phyloP scores from a whole-genome alignment of 2,113 vertebrate species.

The Cyprinodon brontotheroides region DNA sequence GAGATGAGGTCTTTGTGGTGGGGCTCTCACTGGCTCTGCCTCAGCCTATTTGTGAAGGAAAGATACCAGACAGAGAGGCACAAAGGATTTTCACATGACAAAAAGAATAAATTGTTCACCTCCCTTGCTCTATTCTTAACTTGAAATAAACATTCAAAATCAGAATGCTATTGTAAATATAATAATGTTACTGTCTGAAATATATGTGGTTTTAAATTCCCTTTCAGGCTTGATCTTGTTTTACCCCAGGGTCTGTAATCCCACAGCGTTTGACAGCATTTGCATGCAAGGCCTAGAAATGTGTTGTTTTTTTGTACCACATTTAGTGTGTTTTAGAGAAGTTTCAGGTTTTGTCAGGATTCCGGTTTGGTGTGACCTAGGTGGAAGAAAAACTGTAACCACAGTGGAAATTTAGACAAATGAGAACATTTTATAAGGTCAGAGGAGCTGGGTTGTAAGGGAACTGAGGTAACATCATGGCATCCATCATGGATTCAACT shows the following conservation, averaged over 20 bases:
- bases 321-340: conserved; percentile 52
- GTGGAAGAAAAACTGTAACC: conserved; percentile 57
- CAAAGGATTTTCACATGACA: conserved; percentile 76
- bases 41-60: conserved; percentile 72
- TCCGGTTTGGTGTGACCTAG: conserved; percentile 65
- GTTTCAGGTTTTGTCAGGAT: conserved; percentile 58
- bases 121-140: conserved; percentile 44
- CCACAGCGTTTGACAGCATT: conserved; percentile 53
- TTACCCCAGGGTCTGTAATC: conserved; percentile 54
- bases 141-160: conserved; percentile 21
- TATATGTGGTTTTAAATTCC: conserved; percentile 57
- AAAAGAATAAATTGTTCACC: conserved; percentile 76
- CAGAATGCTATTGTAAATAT: conserved; percentile 55
- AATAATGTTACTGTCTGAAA: conserved; percentile 57
- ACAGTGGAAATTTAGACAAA: conserved; percentile 70
- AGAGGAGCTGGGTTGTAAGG: conserved; percentile 60
- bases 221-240: conserved; percentile 51
- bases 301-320: conserved; percentile 15
- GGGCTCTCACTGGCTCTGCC: conserved; percentile 66
- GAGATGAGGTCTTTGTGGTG: conserved; percentile 75
- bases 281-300: conserved; percentile 35
- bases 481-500: conserved; percentile 19
- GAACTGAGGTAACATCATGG: conserved; percentile 60
- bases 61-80: conserved; percentile 76
- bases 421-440: conserved; percentile 64